Conservation (phyloP, 2,797 vertebrate species). For the Tokudaia muenninki region DNA sequence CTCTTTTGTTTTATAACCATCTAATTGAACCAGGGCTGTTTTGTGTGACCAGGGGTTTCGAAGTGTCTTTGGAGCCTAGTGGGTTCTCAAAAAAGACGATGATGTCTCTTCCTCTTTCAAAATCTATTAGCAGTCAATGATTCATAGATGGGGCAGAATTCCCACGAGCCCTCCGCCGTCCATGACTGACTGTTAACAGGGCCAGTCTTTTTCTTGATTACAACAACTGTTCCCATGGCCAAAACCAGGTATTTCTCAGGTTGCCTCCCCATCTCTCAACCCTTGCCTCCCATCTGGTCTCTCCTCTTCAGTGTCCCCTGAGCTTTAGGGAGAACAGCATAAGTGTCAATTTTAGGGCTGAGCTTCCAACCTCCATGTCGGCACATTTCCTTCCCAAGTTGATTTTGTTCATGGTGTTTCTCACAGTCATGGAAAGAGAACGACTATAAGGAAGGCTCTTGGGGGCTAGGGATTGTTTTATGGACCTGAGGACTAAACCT, state of each 20-base stretch:
- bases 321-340: background rate
- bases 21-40: background rate
- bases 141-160: too few relatives aligned
- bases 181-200: background rate
- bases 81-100: background rate
- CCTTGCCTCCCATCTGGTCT: too few relatives aligned
- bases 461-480: background rate
- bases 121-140: background rate
- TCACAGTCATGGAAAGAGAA: background rate
- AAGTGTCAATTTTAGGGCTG: background rate
- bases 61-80: background rate
- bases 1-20: background rate
- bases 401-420: background rate
- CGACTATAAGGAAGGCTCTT: too few relatives aligned
- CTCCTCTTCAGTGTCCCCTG: background rate
- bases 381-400: background rate
- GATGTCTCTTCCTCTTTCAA: background rate
- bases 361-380: background rate
- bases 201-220: too few relatives aligned
- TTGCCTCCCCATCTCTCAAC: background rate
- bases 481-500: too few relatives aligned
- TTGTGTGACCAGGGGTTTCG: background rate
- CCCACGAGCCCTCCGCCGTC: background rate
- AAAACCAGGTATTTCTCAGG: background rate
- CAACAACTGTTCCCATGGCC: too few relatives aligned